Conservation (phyloP, 1,140 invertebrate genomes). For the Lepidurus couesii region DNA sequence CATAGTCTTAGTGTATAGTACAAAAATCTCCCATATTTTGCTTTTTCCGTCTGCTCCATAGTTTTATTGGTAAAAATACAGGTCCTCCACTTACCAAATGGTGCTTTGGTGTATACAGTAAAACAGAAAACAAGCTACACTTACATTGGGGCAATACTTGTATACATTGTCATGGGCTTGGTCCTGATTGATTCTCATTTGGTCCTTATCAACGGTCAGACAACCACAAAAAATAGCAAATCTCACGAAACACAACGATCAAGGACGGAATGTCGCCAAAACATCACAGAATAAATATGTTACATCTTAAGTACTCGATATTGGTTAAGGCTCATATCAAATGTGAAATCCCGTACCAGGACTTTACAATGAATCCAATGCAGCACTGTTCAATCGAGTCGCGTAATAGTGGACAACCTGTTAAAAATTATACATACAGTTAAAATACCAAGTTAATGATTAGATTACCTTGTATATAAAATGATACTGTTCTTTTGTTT, state of each 20-base stretch:
- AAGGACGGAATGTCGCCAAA: conserved; percentile 15
- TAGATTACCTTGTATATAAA: conserved; percentile 60
- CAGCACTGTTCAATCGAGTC: conserved; percentile 25
- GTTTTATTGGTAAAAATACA: no score
- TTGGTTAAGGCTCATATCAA: conserved; percentile 8
- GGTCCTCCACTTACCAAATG: neutral
- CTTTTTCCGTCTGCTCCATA: no score
- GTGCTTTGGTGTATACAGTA: neutral
- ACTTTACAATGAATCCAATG: conserved; percentile 33
- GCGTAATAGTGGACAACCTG: conserved; percentile 31
- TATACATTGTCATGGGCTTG: neutral
- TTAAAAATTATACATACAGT: neutral
- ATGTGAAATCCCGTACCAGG: neutral
- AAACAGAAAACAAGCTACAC: neutral
- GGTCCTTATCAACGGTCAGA: neutral
- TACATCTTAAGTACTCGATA: conserved; percentile 2
- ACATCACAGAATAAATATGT: conserved; percentile 15
- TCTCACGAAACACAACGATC: neutral
- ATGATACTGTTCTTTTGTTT: conserved; percentile 67
- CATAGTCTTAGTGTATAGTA: no score
- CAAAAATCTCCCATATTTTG: no score
- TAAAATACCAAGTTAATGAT: neutral
- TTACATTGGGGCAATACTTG: neutral
- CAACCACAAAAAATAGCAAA: neutral
- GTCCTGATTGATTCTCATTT: neutral